Evolutionary conservation across 2,797 vertebrate species (phyloP), one percentile per base, ranked within the genome.

Genomic region (Rhincodon typus): DNA sequence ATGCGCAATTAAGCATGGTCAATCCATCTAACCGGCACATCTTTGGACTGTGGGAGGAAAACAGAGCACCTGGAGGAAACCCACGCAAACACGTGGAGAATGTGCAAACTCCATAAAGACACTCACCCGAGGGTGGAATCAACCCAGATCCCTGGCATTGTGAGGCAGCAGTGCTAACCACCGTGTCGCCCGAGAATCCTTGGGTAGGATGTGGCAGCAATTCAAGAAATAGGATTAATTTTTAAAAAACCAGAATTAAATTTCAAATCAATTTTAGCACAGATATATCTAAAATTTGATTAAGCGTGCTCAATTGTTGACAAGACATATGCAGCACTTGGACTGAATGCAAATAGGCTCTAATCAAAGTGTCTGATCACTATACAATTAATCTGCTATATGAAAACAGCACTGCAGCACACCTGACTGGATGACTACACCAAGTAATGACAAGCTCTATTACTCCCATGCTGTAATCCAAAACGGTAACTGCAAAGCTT

Each of bases 291-390:
- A 12, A 66, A 62, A 91, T 91, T 34, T 66, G 30, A 66, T 38
- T 91, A 62, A 66, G 57, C 10, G 57, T 69, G 90, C 62, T 38
- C 62, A 93, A 69, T 69, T 93, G n/a, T 69, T 93, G n/a, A 10
- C n/a, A 46, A 46, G 38, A 84, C 42, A 88, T 15, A 88, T 13
- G 46, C 50, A 70, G 69, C 67, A 94, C 42, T 50, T 94, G 93
- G 67, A 42, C 27, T 94, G 69, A 94, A 94, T 94, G 25, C 38
- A 50, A 74, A 38, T 67, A 62, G 62, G 12, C 23, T 46, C 13
- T 72, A 42, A 94, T 94, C 67, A 74, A 94, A 94, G 42, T 70
- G 69, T 34, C 94, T 74, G 69, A 74, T 93, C 88, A 67, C 10
- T 67, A 62, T 69, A 17, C 38, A 50, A 21, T 42, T 93, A 66